These are phyloP conservation scores for Gymnocheta viridis DNA, from an alignment of 2,888 invertebrate genomes.

Conservation along the genomic window DNA sequence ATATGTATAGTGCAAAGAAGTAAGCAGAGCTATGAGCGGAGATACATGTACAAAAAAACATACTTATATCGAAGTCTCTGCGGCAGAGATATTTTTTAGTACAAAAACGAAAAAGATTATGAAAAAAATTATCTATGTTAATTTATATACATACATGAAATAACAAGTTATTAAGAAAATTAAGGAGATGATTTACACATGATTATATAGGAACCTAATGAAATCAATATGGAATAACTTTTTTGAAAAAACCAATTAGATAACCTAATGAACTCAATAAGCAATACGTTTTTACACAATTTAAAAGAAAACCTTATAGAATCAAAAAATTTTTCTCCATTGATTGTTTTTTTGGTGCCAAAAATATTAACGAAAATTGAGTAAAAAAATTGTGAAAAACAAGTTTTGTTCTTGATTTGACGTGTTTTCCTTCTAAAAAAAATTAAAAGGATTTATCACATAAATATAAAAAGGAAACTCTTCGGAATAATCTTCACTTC, in stretches of 20 bases:
- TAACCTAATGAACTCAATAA: too few relatives aligned
- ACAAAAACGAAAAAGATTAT: too few relatives aligned
- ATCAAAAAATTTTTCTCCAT: neutral
- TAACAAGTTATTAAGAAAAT: neutral
- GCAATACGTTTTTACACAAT: too few relatives aligned
- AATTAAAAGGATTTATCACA: neutral
- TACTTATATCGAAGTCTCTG: too few relatives aligned
- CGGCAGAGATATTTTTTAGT: too few relatives aligned
- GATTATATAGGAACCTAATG: conserved; percentile 10
- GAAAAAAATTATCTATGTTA: too few relatives aligned
- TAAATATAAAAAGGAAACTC: neutral
- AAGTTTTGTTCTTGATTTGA: conserved; percentile 11
- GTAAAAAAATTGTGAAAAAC: conserved; percentile 14
- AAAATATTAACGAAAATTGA: too few relatives aligned
- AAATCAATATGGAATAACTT: neutral
- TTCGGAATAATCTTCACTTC: neutral
- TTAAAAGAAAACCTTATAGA: neutral
- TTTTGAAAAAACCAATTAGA: neutral
- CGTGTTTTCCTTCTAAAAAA: neutral
- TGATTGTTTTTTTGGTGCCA: neutral
- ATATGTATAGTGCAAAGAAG: too few relatives aligned
- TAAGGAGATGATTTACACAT: neutral
- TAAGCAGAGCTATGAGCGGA: too few relatives aligned
- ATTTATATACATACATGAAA: too few relatives aligned
- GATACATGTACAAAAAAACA: too few relatives aligned